Evolutionary conservation across 2,888 invertebrate species (phyloP).

Genomic region (Drosophila multiciliata): DNA sequence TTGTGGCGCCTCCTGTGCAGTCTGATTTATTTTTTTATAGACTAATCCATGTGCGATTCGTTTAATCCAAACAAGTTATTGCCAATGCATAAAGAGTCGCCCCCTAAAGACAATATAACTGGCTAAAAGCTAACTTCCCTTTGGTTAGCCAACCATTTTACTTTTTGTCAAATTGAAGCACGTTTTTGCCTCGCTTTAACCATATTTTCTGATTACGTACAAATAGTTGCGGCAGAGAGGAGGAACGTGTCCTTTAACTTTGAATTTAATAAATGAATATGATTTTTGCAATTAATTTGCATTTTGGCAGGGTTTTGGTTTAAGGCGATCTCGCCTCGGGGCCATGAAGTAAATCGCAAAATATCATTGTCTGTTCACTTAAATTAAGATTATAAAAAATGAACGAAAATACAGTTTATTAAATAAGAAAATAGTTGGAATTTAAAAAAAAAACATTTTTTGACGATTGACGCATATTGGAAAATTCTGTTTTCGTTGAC

Average conservation of each 20-base stretch:
- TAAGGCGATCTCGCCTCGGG: constrained; percentile 20
- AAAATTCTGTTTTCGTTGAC: constrained; percentile 33
- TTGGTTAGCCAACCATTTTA: background rate
- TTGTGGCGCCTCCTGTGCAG: constrained; percentile 7
- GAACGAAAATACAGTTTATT: background rate
- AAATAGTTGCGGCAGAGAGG: constrained; percentile 20
- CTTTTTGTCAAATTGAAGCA: constrained; percentile 25
- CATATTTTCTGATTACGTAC: constrained; percentile 52
- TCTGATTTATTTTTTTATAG: constrained; percentile 1
- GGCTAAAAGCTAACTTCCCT: constrained; percentile 19
- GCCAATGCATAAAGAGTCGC: constrained; percentile 31
- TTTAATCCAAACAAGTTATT: constrained; percentile 32
- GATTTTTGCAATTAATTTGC: constrained; percentile 59
- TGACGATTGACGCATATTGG: constrained; percentile 16
- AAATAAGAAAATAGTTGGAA: constrained; percentile 11
- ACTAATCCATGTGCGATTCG: constrained; percentile 37
- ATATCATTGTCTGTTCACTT: constrained; percentile 6
- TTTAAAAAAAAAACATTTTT: constrained; percentile 7
- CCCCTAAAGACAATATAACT: constrained; percentile 28
- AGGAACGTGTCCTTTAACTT: constrained; percentile 19
- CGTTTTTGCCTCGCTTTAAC: constrained; percentile 25
- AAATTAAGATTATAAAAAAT: background rate
- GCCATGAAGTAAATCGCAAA: constrained; percentile 23
- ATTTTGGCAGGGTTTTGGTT: constrained; percentile 35
- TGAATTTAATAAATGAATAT: constrained; percentile 11